Evolutionary conservation across 1,140 invertebrate species (phyloP).

Genomic region (Sarcophaga peregrina): DNA sequence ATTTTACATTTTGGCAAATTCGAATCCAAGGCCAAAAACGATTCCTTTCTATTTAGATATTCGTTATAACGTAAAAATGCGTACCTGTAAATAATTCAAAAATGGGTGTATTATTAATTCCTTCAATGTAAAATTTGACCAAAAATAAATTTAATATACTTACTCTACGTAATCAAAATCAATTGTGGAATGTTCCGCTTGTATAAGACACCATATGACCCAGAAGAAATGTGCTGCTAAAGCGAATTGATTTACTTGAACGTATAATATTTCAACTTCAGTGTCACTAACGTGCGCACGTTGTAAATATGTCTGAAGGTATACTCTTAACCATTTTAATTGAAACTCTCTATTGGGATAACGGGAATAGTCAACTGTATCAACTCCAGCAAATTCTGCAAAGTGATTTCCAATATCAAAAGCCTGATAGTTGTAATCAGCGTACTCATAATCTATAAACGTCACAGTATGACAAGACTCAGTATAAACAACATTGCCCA

Average conservation of each 20-base stretch:
- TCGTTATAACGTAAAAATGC: slow-evolving; percentile 75
- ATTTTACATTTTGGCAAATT: slow-evolving; percentile 24
- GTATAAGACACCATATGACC: slow-evolving; percentile 93
- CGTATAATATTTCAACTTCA: slow-evolving; percentile 78
- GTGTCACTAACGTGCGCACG: slow-evolving; percentile 67
- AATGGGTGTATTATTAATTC: slow-evolving; percentile 34
- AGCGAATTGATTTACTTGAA: slow-evolving; percentile 83
- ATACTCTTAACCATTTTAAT: slow-evolving; percentile 81
- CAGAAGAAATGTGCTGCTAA: slow-evolving; percentile 89
- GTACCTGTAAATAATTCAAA: slow-evolving; percentile 70
- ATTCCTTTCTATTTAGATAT: slow-evolving; percentile 71
- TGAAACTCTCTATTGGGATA: slow-evolving; percentile 88
- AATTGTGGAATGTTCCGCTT: slow-evolving; percentile 89
- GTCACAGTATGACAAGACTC: slow-evolving; percentile 77
- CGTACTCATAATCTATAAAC: slow-evolving; percentile 99
- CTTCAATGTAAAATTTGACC: slow-evolving; percentile 37
- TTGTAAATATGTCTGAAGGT: slow-evolving; percentile 75
- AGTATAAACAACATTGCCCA: slow-evolving; percentile 93
- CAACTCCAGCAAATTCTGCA: slow-evolving; percentile 94
- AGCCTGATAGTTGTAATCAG: slow-evolving; percentile 91
- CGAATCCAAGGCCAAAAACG: slow-evolving; percentile 55
- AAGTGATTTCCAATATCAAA: slow-evolving; percentile 99
- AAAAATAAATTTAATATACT: slow-evolving; percentile 59
- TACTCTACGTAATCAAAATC: slow-evolving; percentile 95
- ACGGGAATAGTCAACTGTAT: slow-evolving; percentile 78